A percentile compares a stretch with the other conserved stretches of the same genome.
These are phyloP conservation scores for Geococcyx californianus DNA, from an alignment of 2,113 vertebrate species.

Conservation along the genomic window DNA sequence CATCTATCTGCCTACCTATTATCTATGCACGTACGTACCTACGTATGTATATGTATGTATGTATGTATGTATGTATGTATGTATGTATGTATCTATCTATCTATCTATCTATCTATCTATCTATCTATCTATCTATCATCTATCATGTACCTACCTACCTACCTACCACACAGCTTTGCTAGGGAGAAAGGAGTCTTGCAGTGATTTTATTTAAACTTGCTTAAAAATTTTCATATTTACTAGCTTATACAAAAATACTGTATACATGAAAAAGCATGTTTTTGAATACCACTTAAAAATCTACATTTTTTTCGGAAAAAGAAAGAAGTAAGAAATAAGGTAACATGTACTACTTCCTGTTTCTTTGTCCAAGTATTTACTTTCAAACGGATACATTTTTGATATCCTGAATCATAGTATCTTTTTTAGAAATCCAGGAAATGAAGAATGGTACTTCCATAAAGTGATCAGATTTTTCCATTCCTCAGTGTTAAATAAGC, in stretches of 20 bases:
- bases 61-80: no score
- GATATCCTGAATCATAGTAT: neutral
- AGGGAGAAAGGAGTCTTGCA: neutral
- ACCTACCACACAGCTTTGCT: neutral
- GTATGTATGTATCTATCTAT: neutral
- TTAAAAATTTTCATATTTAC: neutral
- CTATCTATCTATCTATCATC: neutral
- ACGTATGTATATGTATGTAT: no score
- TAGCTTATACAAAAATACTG: neutral
- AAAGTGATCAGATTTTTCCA: neutral
- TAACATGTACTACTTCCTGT: neutral
- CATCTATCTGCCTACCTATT: neutral
- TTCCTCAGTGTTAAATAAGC: neutral
- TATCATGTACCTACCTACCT: no score
- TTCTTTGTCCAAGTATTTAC: neutral
- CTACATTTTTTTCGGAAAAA: neutral
- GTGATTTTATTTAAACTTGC: neutral
- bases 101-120: no score
- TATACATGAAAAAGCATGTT: neutral
- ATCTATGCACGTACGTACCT: no score
- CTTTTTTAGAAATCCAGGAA: neutral
- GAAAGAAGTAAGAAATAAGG: neutral
- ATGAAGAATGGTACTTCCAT: neutral
- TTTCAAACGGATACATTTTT: neutral
- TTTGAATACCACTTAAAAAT: neutral